Evolutionary conservation across 2,797 vertebrate species (phyloP), one percentile per base, ranked within the genome.

Genomic region (Pachyuromys duprasi): DNA sequence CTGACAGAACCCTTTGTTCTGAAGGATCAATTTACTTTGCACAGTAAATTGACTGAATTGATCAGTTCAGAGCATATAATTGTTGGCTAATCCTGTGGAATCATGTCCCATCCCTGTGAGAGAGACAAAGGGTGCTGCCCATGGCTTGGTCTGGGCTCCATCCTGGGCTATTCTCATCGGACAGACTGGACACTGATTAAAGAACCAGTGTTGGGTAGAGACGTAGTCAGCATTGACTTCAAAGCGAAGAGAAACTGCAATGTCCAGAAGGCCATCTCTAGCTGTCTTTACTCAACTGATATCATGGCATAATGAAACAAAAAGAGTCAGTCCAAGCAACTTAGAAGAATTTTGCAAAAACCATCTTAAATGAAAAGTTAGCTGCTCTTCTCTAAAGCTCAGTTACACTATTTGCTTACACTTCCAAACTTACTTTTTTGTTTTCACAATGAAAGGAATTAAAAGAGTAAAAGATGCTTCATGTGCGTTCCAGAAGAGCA

Each of bases 1-100:
- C 98, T 98, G 99, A 98, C 98, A 98, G 98, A 98, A 92, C 98
- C 98, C 98, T 99, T 99, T 99, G 99, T 99, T 99, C 98, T 96
- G 96, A 97, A 98, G 99, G 99, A 99, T 99, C 99, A 99, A 99
- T 99, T 99, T 99, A 99, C 99, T 99, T 99, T 99, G 99, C 98
- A 98, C 98, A 98, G 99, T 99, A 99, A 99, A 99, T 99, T 99
- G 99, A 98, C 98, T 99, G 99, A 99, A 99, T 98, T 99, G 99
- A 99, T 99, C 99, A 99, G 98, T 99, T 99, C 98, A 98, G 99
- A 99, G 98, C 98, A 98, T 98, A 98, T 99, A 99, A 99, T 99
- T 99, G 99, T 99, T 99, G 98, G 98, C 98, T 99, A 99, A 99
- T 99, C 99, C 99, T 97, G 96, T 98, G 98, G 99, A 99, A 99